These are phyloP conservation scores for Siniperca scherzeri DNA, from an alignment of 2,797 vertebrate species.

Conservation along the genomic window DNA sequence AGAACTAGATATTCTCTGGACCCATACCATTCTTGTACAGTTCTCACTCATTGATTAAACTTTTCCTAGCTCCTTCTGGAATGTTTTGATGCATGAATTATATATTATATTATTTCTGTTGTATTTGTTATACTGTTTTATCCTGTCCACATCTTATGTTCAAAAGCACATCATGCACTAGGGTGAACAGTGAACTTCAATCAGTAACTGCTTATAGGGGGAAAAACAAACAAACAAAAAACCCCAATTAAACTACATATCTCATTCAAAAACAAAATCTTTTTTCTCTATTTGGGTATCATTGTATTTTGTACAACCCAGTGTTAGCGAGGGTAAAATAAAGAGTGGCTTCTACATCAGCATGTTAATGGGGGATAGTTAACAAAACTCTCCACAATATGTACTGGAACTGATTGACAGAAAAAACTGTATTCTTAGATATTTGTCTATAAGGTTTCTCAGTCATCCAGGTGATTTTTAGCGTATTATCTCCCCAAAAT, in stretches of 20 bases:
- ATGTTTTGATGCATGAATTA: not conserved
- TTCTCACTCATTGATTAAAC: not conserved
- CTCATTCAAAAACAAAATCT: not conserved
- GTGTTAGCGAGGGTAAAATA: slow-evolving; percentile 42
- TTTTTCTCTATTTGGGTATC: not conserved
- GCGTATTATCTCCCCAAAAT: not conserved
- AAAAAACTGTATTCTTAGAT: not conserved
- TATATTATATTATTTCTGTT: not conserved
- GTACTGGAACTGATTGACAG: slow-evolving; percentile 80
- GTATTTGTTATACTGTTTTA: not conserved
- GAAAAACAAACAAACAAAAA: not conserved
- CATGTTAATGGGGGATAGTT: slow-evolving; percentile 51
- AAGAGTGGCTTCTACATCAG: slow-evolving; percentile 21
- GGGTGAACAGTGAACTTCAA: not conserved
- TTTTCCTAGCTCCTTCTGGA: not conserved
- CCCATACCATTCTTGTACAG: not conserved
- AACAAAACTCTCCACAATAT: slow-evolving; percentile 76
- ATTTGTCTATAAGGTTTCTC: not conserved
- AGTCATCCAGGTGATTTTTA: slow-evolving; percentile 4
- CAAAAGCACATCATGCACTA: slow-evolving; percentile 14
- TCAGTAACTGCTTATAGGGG: not conserved
- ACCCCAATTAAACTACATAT: not conserved
- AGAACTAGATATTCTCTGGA: not conserved
- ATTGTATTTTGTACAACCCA: not conserved
- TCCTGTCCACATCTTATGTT: not conserved